These are phyloP conservation scores for Oryctes rhinoceros DNA, from an alignment of 1,140 invertebrate species.

Conservation along the genomic window DNA sequence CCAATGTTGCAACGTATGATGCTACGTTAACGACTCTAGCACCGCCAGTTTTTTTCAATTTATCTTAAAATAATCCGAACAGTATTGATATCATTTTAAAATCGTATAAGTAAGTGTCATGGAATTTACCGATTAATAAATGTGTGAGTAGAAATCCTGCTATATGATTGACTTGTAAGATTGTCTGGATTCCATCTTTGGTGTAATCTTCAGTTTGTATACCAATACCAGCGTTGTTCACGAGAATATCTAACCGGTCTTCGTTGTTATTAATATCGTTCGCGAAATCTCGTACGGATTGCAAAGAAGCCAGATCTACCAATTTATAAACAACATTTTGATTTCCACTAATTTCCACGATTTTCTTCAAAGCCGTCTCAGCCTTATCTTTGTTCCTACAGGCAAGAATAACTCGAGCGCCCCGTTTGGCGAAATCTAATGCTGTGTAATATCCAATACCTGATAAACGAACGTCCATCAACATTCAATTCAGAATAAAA, in stretches of 20 bases:
- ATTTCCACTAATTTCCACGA: conserved; percentile 54
- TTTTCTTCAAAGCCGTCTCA: conserved; percentile 67
- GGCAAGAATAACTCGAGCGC: conserved; percentile 80
- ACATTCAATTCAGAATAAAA: background rate
- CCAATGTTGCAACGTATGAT: conserved; percentile 46
- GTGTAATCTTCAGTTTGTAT: background rate
- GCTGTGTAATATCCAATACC: conserved; percentile 80
- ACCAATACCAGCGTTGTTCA: conserved; percentile 72
- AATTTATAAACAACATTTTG: conserved; percentile 44
- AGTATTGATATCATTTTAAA: background rate
- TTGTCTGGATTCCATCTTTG: background rate
- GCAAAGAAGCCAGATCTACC: conserved; percentile 64
- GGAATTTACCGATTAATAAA: background rate
- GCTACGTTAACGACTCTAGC: conserved; percentile 61
- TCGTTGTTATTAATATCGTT: conserved; percentile 63
- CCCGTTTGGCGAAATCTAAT: conserved; percentile 79
- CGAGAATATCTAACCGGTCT: conserved; percentile 69
- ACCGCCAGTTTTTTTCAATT: conserved; percentile 61
- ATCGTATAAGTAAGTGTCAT: background rate
- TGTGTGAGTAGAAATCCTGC: conserved; percentile 19
- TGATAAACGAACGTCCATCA: conserved; percentile 13
- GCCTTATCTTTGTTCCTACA: conserved; percentile 75
- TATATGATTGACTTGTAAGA: conserved; percentile 13
- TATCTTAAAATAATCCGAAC: conserved; percentile 54
- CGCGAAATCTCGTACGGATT: conserved; percentile 64